Percentiles rank a stretch among this genome's conserved stretches.
phyloP scores from a whole-genome alignment of 2,888 invertebrate genomes.

The Cryptocheilus praepositus region DNA sequence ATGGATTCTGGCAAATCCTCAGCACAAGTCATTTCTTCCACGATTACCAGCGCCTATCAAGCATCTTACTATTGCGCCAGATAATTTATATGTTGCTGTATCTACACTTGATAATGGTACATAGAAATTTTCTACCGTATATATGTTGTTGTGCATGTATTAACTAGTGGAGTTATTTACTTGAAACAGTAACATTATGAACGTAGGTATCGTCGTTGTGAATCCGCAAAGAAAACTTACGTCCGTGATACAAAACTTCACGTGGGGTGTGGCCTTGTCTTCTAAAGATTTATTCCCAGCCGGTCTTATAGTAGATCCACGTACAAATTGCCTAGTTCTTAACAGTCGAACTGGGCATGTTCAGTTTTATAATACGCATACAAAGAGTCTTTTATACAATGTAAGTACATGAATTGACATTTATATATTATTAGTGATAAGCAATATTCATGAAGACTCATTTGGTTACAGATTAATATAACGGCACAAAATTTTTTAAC shows the following conservation, averaged over 20 bases:
- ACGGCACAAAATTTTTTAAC: constrained; percentile 83
- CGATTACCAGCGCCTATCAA: constrained; percentile 82
- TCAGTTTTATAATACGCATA: constrained; percentile 83
- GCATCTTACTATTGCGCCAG: constrained; percentile 79
- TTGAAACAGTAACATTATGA: too few species aligned
- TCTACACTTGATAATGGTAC: constrained; percentile 83
- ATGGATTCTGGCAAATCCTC: constrained; percentile 80
- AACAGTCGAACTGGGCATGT: constrained; percentile 85
- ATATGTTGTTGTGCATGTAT: background rate
- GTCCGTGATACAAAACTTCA: constrained; percentile 82
- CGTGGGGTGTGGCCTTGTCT: constrained; percentile 77
- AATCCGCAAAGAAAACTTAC: constrained; percentile 77
- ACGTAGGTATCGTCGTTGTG: constrained; percentile 76
- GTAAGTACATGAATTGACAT: constrained; percentile 75
- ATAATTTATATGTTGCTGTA: constrained; percentile 81
- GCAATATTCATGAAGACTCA: constrained; percentile 5
- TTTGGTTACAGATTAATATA: constrained; percentile 79
- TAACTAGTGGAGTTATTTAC: background rate
- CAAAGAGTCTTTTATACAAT: constrained; percentile 82
- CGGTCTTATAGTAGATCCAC: constrained; percentile 79
- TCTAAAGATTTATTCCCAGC: constrained; percentile 77
- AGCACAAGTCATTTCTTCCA: constrained; percentile 80
- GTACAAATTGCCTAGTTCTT: constrained; percentile 80
- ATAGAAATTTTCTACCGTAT: constrained; percentile 12
- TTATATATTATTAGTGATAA: constrained; percentile 12